Conservation (phyloP, 1,140 invertebrate species). For the Heliothis virescens region DNA sequence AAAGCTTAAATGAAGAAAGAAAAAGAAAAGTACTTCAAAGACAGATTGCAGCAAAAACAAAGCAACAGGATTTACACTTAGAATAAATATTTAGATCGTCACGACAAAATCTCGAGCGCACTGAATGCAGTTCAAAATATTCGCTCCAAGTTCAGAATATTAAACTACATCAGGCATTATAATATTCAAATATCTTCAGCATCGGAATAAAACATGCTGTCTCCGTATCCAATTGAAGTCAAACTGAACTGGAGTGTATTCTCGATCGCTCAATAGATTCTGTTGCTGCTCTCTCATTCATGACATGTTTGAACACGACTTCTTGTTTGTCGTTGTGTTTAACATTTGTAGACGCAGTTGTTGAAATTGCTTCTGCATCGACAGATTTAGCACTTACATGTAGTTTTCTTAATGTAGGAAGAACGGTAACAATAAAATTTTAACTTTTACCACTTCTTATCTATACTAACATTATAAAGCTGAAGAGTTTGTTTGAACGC, state of each 20-base stretch:
- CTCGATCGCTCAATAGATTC: conserved; percentile 13
- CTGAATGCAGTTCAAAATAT: conserved; percentile 24
- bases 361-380: neutral
- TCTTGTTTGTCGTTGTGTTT: conserved; percentile 10
- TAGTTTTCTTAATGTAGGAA: neutral
- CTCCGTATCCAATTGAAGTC: conserved; percentile 36
- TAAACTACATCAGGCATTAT: conserved; percentile 30
- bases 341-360: neutral
- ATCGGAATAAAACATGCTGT: conserved; percentile 36
- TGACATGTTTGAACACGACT: conserved; percentile 23
- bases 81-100: neutral
- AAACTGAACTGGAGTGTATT: conserved; percentile 33
- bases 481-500: too few species aligned
- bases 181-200: conserved; percentile 40
- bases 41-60: neutral
- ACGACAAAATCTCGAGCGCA: conserved; percentile 11
- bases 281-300: conserved; percentile 25
- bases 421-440: too few species aligned
- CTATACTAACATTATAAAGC: too few species aligned
- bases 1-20: neutral
- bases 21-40: neutral
- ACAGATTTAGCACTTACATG: neutral
- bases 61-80: too few species aligned
- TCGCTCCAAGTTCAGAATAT: conserved; percentile 23
- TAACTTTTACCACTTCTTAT: too few species aligned